Evolutionary conservation across 1,140 invertebrate genomes (phyloP).

Genomic region (Diprion similis): DNA sequence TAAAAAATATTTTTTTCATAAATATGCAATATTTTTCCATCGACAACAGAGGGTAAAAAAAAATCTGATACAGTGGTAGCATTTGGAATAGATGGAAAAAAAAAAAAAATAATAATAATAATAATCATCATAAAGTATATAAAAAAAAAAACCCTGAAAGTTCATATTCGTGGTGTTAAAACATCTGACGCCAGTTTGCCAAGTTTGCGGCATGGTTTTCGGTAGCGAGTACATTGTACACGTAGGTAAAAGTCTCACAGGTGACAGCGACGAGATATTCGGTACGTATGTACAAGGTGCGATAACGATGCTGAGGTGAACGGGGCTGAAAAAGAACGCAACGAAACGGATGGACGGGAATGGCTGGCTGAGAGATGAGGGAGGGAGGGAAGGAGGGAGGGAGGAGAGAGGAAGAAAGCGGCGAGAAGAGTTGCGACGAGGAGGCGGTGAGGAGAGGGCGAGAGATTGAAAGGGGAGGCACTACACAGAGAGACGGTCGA

Average conservation of each 20-base stretch:
- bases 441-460: conserved; percentile 19
- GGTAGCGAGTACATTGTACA: no score
- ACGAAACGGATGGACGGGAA: conserved; percentile 10
- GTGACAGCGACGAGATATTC: conserved; percentile 4
- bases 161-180: no score
- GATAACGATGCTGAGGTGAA: conserved; percentile 26
- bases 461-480: conserved; percentile 19
- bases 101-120: no score
- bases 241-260: neutral
- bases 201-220: no score
- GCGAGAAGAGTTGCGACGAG: conserved; percentile 37
- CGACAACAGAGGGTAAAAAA: no score
- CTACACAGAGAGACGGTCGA: conserved; percentile 16
- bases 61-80: no score
- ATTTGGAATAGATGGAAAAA: no score
- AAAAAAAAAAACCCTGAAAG: no score
- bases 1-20: no score
- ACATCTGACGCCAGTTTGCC: no score
- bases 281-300: neutral
- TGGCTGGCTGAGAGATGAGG: neutral
- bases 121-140: no score
- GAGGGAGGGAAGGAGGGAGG: neutral
- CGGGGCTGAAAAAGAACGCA: conserved; percentile 33
- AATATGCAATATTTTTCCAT: no score
- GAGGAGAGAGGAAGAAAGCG: conserved; percentile 19